Evolutionary conservation across 2,113 vertebrate species (phyloP), one percentile per base, ranked within the genome.

Genomic region (Phrynosoma blainvillii): DNA sequence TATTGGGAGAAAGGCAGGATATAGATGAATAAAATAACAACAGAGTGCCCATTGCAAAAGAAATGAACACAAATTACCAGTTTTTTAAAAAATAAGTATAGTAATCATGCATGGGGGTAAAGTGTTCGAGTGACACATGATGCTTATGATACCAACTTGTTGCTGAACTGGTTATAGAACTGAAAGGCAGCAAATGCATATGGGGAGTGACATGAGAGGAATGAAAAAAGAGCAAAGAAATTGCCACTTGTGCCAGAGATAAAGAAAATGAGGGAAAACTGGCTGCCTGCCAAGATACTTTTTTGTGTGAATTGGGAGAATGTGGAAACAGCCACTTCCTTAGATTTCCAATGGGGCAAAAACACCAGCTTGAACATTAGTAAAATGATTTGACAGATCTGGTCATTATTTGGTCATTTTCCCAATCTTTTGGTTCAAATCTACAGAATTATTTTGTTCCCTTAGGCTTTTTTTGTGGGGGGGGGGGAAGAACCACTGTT

Each of bases 301-400:
- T 94, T 59, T 88, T 95, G 88, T 96, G 95, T 96, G 88, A 96
- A 96, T 95, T 96, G 95, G 91, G 86, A 87, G 92, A 88, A 91
- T 93, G 87, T 92, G 91, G 89, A 81, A 65, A 18, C 77, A 88
- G 36, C 87, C 85, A 85, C 86, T 96, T 95, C 94, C 87, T 93
- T 87, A 5, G 70, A 89, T 91, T 93, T 96, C 89, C 93, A 79
- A 40, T 1, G 59, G 82, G 75, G 90, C 87, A 68, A n/a, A n/a
- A 89, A 87, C 77, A 85, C 79, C 84, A 66, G 42, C 10, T 27
- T 1, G 2, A 82, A 47, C n/a, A 62, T 84, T 52, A n/a, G 52
- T 54, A 40, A 76, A 88, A 56, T 1, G 27, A 71, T 47, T 74
- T 16, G 0, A 84, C 66, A 47, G 85, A 80, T 82, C 88, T 36